Percentiles rank a stretch among this genome's conserved stretches.
Conservation (phyloP, 2,888 invertebrate genomes). For the Phengaris alcon region DNA sequence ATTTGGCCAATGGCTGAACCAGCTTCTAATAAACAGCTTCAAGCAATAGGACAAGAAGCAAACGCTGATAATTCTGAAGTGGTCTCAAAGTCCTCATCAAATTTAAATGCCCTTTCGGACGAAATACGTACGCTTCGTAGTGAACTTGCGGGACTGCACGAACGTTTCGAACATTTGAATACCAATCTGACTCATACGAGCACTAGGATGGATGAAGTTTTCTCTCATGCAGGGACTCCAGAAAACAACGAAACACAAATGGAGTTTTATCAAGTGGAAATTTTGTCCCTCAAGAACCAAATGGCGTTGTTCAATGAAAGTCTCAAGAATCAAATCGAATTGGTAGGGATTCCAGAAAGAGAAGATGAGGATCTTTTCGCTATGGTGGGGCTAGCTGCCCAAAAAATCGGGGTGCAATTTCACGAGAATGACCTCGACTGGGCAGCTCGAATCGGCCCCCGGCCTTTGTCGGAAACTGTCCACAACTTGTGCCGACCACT, state of each 20-base stretch:
- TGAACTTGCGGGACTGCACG: background rate
- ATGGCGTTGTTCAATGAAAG: background rate
- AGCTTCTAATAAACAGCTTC: too few relatives aligned
- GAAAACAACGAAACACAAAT: background rate
- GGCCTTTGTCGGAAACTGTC: background rate
- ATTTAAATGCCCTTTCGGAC: background rate
- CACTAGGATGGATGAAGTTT: background rate
- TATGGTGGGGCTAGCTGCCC: background rate
- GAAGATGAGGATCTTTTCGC: background rate
- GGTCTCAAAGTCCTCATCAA: background rate
- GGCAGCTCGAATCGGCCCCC: background rate
- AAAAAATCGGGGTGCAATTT: background rate
- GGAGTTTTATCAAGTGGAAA: background rate
- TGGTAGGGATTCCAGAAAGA: background rate
- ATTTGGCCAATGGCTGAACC: too few relatives aligned
- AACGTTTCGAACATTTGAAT: background rate
- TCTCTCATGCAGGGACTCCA: background rate
- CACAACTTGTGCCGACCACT: background rate
- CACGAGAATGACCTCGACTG: constrained; percentile 13
- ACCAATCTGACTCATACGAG: background rate
- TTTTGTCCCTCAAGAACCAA: background rate
- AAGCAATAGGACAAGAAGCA: too few relatives aligned
- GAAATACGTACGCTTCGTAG: constrained; percentile 7
- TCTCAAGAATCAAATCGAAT: background rate
- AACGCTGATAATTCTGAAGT: background rate